These are phyloP conservation scores for Halotydeus destructor DNA, from an alignment of 1,140 invertebrate genomes.

Conservation along the genomic window DNA sequence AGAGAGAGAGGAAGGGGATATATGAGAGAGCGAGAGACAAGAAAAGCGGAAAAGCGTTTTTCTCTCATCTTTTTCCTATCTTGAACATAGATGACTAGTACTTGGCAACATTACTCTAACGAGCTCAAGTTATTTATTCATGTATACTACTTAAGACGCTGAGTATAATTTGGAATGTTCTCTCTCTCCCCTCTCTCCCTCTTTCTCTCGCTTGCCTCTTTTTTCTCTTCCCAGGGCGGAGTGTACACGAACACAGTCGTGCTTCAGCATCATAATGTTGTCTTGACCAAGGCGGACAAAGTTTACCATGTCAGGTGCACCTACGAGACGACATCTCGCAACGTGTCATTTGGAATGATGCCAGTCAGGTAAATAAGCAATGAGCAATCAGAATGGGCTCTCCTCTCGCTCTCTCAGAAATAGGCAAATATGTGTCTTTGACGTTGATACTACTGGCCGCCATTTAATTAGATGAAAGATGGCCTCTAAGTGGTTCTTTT, in stretches of 20 bases:
- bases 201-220: conserved; percentile 1
- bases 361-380: conserved; percentile 51
- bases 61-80: not conserved
- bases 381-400: no score
- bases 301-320: conserved; percentile 92
- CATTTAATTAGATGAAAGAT: no score
- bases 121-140: not conserved
- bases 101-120: not conserved
- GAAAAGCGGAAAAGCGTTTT: not conserved
- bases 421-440: not conserved
- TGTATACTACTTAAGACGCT: not conserved
- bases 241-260: conserved; percentile 86
- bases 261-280: conserved; percentile 80
- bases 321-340: conserved; percentile 86
- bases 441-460: not conserved
- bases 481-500: no score
- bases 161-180: no score
- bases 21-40: not conserved
- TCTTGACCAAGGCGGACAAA: conserved; percentile 89
- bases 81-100: not conserved
- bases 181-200: not conserved
- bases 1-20: no score
- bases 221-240: conserved; percentile 40
- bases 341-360: conserved; percentile 92
- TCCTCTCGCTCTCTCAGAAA: not conserved